Evolutionary conservation across 2,797 vertebrate species (phyloP).

Genomic region (Prionace glauca): DNA sequence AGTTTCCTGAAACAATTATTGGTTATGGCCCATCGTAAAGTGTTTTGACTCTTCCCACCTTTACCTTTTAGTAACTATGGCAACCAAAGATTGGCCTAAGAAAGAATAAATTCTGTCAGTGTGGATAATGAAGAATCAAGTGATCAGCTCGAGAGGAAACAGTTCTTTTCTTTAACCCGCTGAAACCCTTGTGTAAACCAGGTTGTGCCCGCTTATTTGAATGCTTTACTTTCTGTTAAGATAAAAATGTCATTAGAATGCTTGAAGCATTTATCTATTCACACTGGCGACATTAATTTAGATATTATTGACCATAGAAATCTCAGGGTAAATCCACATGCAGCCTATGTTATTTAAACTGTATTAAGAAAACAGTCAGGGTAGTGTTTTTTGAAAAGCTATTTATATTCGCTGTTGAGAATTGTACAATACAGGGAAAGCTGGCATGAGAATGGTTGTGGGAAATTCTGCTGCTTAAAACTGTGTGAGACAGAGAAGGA

Average conservation of each 20-base stretch:
- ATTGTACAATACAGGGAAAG: background rate
- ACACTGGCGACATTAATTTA: background rate
- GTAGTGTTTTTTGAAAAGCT: background rate
- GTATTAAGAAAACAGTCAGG: background rate
- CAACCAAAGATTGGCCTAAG: conserved; percentile 32
- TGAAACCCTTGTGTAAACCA: conserved; percentile 6
- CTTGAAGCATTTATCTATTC: background rate
- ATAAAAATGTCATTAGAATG: background rate
- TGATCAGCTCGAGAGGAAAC: conserved; percentile 15
- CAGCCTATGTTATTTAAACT: background rate
- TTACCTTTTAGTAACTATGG: conserved; percentile 37
- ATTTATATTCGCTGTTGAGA: background rate
- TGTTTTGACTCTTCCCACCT: conserved; percentile 36
- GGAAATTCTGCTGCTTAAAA: background rate
- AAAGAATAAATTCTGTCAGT: conserved; percentile 36
- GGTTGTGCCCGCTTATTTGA: conserved; percentile 7
- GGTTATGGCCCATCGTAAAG: conserved; percentile 32
- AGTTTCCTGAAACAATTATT: conserved; percentile 33
- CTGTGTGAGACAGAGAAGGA: background rate
- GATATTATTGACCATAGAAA: background rate
- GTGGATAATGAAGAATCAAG: conserved; percentile 29
- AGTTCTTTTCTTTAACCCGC: background rate
- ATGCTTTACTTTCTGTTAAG: background rate
- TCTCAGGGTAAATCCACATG: background rate
- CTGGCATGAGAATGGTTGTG: background rate